Evolutionary conservation across 1,140 invertebrate genomes (phyloP).

Genomic region (Drosophila asahinai): DNA sequence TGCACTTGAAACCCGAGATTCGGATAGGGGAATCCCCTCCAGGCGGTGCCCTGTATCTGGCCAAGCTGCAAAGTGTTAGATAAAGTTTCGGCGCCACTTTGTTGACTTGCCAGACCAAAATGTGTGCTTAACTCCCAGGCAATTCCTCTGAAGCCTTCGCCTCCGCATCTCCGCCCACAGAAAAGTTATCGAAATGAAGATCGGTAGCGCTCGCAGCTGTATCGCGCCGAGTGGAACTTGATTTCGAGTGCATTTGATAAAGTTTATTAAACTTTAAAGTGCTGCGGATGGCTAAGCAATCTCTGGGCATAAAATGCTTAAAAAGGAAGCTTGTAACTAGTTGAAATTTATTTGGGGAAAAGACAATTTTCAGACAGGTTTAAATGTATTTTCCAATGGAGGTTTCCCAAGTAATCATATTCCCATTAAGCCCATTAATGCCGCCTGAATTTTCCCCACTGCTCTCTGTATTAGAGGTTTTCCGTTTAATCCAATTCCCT

Average conservation of each 20-base stretch:
- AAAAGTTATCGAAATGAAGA: slow-evolving; percentile 56
- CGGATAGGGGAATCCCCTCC: slow-evolving; percentile 24
- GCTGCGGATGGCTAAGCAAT: slow-evolving; percentile 18
- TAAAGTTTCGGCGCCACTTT: slow-evolving; percentile 76
- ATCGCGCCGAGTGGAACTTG: slow-evolving; percentile 48
- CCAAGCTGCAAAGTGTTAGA: slow-evolving; percentile 70
- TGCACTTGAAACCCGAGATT: slow-evolving; percentile 73
- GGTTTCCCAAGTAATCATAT: too few relatives aligned
- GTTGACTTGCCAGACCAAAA: slow-evolving; percentile 73
- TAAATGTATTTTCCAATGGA: neutral
- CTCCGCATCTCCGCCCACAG: slow-evolving; percentile 3
- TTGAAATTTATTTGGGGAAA: neutral
- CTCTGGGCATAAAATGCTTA: neutral
- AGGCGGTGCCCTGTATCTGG: slow-evolving; percentile 50
- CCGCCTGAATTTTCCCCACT: neutral
- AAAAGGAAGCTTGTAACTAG: slow-evolving; percentile 3
- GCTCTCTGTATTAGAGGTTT: neutral
- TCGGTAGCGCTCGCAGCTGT: slow-evolving; percentile 42
- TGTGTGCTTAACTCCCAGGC: slow-evolving; percentile 62
- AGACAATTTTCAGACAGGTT: neutral
- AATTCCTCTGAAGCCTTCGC: neutral
- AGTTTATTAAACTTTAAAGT: slow-evolving; percentile 54
- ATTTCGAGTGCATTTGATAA: slow-evolving; percentile 50
- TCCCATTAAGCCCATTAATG: slow-evolving; percentile 3
- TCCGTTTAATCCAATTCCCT: slow-evolving; percentile 4